Percentiles rank a stretch among this genome's conserved stretches.
Evolutionary conservation across 2,888 invertebrate genomes (phyloP).

Genomic region (Deilephila porcellus): DNA sequence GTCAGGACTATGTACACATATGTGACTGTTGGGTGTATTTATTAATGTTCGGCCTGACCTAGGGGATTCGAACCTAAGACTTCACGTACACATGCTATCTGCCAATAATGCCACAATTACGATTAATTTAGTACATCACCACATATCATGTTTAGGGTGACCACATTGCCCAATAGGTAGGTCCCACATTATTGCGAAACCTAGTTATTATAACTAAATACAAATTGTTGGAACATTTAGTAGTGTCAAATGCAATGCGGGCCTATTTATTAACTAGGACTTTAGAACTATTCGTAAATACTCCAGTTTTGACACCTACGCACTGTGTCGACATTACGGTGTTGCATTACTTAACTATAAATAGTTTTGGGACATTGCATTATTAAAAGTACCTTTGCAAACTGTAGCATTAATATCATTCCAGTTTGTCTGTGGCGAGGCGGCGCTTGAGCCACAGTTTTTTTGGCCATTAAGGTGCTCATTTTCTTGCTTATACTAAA

Average conservation of each 20-base stretch:
- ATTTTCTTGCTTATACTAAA: no score
- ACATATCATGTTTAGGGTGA: background rate
- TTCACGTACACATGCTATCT: no score
- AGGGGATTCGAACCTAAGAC: no score
- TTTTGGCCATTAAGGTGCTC: no score
- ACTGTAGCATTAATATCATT: no score
- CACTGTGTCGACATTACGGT: slow-evolving; percentile 7
- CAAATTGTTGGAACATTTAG: slow-evolving; percentile 8
- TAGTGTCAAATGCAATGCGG: background rate
- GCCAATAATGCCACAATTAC: no score
- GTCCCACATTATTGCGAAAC: background rate
- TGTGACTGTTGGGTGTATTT: no score
- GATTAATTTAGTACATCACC: background rate
- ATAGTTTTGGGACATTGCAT: slow-evolving; percentile 7
- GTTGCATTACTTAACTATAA: slow-evolving; percentile 14
- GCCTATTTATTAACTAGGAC: slow-evolving; percentile 4
- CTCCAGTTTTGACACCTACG: slow-evolving; percentile 22
- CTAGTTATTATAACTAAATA: background rate
- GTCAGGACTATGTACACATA: no score
- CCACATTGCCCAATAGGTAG: background rate
- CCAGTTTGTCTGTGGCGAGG: background rate
- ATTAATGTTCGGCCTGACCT: no score
- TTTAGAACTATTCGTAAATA: slow-evolving; percentile 7
- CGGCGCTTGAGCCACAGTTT: no score
- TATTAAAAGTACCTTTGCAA: background rate